Conservation (phyloP, 2,797 vertebrate genomes). For the Macroramphosus scolopax region DNA sequence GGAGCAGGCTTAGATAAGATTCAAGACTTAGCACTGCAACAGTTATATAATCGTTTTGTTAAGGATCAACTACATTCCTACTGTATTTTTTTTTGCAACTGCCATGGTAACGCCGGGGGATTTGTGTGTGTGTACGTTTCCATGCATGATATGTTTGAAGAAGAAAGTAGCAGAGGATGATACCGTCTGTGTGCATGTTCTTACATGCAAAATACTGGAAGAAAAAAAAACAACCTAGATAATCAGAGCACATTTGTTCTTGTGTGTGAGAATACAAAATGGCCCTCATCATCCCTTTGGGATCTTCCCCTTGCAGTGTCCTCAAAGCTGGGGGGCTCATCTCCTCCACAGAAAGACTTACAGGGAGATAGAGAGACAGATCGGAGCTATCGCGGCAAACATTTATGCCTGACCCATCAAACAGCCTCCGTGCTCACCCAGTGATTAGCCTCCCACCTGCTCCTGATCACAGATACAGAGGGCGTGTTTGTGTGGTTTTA, state of each 20-base stretch:
- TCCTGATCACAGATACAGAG: conserved; percentile 28
- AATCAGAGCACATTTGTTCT: conserved; percentile 22
- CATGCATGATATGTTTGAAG: conserved; percentile 30
- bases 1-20: conserved; percentile 70
- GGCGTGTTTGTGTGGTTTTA: conserved; percentile 4
- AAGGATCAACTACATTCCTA: conserved; percentile 75
- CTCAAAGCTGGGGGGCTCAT: conserved; percentile 45
- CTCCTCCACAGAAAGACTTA: conserved; percentile 45
- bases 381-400: conserved; percentile 55
- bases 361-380: conserved; percentile 43
- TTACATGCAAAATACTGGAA: not conserved
- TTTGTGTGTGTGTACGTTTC: conserved; percentile 32
- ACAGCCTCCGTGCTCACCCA: conserved; percentile 32
- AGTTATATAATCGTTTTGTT: conserved; percentile 81
- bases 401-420: conserved; percentile 46
- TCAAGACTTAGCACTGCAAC: conserved; percentile 68
- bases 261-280: conserved; percentile 44
- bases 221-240: conserved; percentile 10
- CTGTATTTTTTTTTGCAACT: conserved; percentile 77
- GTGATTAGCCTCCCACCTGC: conserved; percentile 48
- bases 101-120: conserved; percentile 73
- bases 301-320: conserved; percentile 44
- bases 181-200: conserved; percentile 8
- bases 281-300: conserved; percentile 45
- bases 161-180: conserved; percentile 29